These are phyloP conservation scores for Exocentrus adspersus DNA, from an alignment of 2,888 invertebrate species.

Conservation along the genomic window DNA sequence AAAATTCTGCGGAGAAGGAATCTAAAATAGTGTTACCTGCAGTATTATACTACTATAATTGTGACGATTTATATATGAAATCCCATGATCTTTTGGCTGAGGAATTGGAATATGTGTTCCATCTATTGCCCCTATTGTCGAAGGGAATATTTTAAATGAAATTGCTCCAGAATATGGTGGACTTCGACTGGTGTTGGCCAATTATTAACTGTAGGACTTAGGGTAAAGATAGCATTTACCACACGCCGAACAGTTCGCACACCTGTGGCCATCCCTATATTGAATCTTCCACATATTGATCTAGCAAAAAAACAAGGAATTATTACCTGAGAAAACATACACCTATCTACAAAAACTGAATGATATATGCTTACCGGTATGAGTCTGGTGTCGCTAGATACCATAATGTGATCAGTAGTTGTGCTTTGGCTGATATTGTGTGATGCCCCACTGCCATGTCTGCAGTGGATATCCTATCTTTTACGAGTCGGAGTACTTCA, in stretches of 20 bases:
- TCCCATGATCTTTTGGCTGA: constrained; percentile 31
- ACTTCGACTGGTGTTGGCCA: constrained; percentile 16
- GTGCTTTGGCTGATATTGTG: not conserved
- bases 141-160: constrained; percentile 10
- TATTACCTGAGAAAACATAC: not conserved
- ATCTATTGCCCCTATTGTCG: constrained; percentile 24
- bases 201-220: constrained; percentile 14
- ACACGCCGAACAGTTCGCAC: constrained; percentile 20
- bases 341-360: not conserved
- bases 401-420: constrained; percentile 21
- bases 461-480: not conserved
- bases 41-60: constrained; percentile 27
- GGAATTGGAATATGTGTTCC: constrained; percentile 26
- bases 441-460: not conserved
- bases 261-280: constrained; percentile 21
- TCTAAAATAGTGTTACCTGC: constrained; percentile 6
- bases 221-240: constrained; percentile 15
- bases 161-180: not conserved
- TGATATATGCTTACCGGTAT: constrained; percentile 14
- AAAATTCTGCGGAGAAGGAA: not conserved
- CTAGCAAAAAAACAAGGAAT: constrained; percentile 1
- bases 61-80: constrained; percentile 27
- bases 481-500: not conserved
- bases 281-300: constrained; percentile 23
- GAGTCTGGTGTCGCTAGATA: constrained; percentile 29